Base-by-base conservation (phyloP, 1,140 invertebrate genomes). In the Drosophila tsacasi region DNA sequence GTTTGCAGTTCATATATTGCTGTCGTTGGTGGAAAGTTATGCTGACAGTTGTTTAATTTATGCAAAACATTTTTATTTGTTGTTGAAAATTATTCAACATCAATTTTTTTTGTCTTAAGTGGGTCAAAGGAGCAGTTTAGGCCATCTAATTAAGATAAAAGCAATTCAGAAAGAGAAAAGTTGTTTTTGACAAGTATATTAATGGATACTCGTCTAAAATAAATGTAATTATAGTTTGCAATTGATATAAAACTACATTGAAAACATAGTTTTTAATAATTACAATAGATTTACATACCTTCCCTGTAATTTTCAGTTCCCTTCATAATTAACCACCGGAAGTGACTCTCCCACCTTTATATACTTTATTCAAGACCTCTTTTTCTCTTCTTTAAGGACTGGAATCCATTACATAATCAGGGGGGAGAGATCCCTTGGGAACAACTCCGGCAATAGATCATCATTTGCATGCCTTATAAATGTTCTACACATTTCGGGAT, bases 391-490 rank as follows among this genome's bases (percentile, higher is more conserved):
- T 42, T 10, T 57, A 76, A 46, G 25, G 39, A 57, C 25, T 58
- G 25, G 21, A 80, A 57, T 65, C 57, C 64, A 81, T 81, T 74
- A 80, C 62, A 73, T 61, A 75, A 69, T 54, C 42, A 23, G 52
- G 37, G 15, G 67, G 10, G 50, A 4, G 1, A 44, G 19, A 50
- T 52, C 79, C 68, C 80, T 8, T 39, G 80, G 63, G 80, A 42
- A 27, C 55, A 27, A 69, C 69, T 65, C 44, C 27, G 37, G 71
- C 83, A 77, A 86, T 86, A 87, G 71, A 86, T 87, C 83, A 87
- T 87, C 68, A 87, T 87, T 87, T 83, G 57, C 67, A 75, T 71
- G 71, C 44, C 67, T 67, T 77, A 83, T 80, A 81, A 80, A 78
- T 63, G 71, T 79, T 66, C 76, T 68, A 72, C 42, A 57, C 49